phyloP scores from a whole-genome alignment of 2,888 invertebrate species.

The Ectemnius lituratus region DNA sequence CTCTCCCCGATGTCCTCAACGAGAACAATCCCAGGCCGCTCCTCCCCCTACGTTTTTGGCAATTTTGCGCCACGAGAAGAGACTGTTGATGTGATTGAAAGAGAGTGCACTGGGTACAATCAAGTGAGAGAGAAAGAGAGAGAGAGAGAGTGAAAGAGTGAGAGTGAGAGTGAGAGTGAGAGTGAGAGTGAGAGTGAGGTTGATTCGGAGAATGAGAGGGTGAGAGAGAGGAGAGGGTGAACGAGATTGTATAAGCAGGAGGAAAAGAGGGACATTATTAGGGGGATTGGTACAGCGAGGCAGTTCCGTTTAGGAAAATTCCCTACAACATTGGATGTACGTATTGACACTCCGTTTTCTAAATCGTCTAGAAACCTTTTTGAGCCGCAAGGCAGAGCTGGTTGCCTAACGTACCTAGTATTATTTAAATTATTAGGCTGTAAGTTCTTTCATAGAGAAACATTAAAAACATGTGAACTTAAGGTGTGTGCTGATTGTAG shows the following conservation, averaged over 20 bases:
- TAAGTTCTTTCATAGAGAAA: conserved; percentile 71
- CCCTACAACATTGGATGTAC: conserved; percentile 73
- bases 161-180: conserved; percentile 9
- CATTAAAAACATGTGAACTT: conserved; percentile 66
- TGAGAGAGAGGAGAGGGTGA: conserved; percentile 12
- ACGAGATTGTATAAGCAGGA: neutral
- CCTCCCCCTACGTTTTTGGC: neutral
- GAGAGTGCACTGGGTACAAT: conserved; percentile 1
- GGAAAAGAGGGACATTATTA: conserved; percentile 46
- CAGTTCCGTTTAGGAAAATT: conserved; percentile 67
- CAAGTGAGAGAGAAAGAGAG: conserved; percentile 25
- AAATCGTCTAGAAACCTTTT: conserved; percentile 56
- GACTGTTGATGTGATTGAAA: conserved; percentile 33
- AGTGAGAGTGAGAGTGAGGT: conserved; percentile 6
- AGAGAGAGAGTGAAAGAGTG: conserved; percentile 14
- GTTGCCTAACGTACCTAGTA: conserved; percentile 60
- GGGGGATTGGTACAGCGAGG: conserved; percentile 65
- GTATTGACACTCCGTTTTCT: conserved; percentile 71
- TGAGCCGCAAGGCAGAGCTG: conserved; percentile 49
- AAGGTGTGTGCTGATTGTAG: conserved; percentile 77
- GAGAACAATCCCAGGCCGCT: no score
- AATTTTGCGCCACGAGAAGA: neutral
- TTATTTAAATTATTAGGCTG: conserved; percentile 63
- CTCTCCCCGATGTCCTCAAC: neutral
- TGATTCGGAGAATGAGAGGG: conserved; percentile 31